Base-by-base conservation (phyloP, 1,140 invertebrate species). In the Drosophila sproati region DNA sequence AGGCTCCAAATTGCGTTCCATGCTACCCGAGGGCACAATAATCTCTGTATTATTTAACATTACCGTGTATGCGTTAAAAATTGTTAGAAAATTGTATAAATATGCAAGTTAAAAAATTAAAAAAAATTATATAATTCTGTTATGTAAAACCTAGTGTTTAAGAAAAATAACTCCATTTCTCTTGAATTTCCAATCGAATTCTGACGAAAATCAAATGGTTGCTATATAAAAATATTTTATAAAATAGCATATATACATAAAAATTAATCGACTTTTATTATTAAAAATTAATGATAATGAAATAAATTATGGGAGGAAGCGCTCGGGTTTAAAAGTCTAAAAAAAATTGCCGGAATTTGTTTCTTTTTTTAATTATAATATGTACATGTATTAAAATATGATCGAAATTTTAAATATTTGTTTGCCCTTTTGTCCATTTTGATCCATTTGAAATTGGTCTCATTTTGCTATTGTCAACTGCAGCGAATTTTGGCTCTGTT, bases 1-100 rank as follows among this genome's bases (percentile, higher is more conserved):
- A 29, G 89, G 75, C 39, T 51, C 6, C 35, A 78, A 34, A 0
- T 77, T n/a, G 5, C 68, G 61, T 10, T 37, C 57, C n/a, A 77
- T 48, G 2, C 39, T 55, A 7, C 39, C 35, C 6, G 6, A 2
- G 3, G 67, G 67, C 4, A 43, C 32, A 6, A 29, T 32, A 0
- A 54, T 1, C 29, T 47, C 32, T 2, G 4, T 6, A 7, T 0
- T 10, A 3, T 41, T 10, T 2, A 52, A 1, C 60, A 48, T 39
- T 48, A 6, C 48, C 4, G n/a, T 28, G 5, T n/a, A 5, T 12
- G 8, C 54, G 43, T 41, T 69, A 61, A 56, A 72, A 57, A 50
- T 12, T 2, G 35, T 50, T 56, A 66, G 20, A 66, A 72, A 64
- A 51, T n/a, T n/a, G 5, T 51, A n/a, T 8, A 61, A 47, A 32